Percentiles rank a stretch among this genome's conserved stretches.
Evolutionary conservation across 2,797 vertebrate genomes (phyloP).

Genomic region (Perodicticus potto): DNA sequence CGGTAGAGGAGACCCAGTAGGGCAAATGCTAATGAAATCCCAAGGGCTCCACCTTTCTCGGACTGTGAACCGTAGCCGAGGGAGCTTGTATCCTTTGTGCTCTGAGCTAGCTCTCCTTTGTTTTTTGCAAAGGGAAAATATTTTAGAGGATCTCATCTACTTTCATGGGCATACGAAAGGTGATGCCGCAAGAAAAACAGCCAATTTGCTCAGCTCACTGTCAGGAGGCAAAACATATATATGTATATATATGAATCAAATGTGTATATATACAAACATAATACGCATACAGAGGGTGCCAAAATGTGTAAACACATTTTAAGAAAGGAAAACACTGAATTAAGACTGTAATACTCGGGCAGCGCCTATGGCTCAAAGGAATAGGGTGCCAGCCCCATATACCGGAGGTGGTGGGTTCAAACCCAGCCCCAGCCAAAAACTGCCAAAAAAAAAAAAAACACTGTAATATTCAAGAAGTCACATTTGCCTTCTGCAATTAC

Average conservation of each 20-base stretch:
- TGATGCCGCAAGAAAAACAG: conserved; percentile 1
- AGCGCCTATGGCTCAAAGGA: too few relatives aligned
- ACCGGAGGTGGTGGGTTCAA: too few relatives aligned
- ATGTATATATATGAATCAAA: neutral
- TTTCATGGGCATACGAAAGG: conserved; percentile 21
- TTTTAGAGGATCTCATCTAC: neutral
- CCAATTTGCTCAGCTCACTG: neutral
- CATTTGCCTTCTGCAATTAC: too few relatives aligned
- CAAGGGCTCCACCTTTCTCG: neutral
- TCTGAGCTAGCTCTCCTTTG: neutral
- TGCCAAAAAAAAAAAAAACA: too few relatives aligned
- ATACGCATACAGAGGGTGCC: too few relatives aligned
- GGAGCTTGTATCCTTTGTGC: neutral
- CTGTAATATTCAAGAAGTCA: too few relatives aligned
- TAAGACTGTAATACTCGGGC: too few relatives aligned
- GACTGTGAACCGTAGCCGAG: neutral
- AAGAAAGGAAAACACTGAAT: too few relatives aligned
- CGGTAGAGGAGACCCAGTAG: neutral
- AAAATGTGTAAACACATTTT: too few relatives aligned
- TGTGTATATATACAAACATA: neutral
- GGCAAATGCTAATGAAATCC: conserved; percentile 49
- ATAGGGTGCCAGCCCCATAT: too few relatives aligned
- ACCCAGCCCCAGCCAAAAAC: too few relatives aligned
- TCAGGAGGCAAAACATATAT: neutral
- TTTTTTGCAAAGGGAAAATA: neutral